Evolutionary conservation across 2,113 vertebrate genomes (phyloP), one percentile per base, ranked within the genome.

Genomic region (Poeciliopsis occidentalis): DNA sequence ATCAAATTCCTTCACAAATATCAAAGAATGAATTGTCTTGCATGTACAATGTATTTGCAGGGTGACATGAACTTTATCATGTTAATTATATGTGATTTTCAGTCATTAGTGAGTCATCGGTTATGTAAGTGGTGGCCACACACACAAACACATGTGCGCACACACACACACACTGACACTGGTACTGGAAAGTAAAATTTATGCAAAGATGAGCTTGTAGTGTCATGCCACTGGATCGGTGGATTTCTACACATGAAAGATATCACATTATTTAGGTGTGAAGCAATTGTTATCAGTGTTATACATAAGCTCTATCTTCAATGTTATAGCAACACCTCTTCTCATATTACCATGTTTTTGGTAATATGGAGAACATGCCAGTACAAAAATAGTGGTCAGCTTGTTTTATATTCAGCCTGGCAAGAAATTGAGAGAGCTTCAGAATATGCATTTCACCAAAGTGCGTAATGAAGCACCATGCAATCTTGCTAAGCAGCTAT

Each of bases 81-180:
- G 74, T 79, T 90, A 87, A 92, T 91, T 67, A 71, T 77, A 85
- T 76, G 80, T 91, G 90, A 92, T 80, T 83, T 34, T 71, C 67
- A 39, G 71, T 88, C 70, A 83, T 85, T 79, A 76, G 79, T 92
- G 86, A 91, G 61, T 91, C 89, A 90, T 76, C 24, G 8, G 82
- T 92, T 87, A 91, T 85, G 81, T 88, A 89, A 90, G 74, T 60
- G 1, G 63, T 67, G 78, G 64, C 71, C 69, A 75, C 77, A 64
- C 60, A 64, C 60, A n/a, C 51, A n/a, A 24, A n/a, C 22, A n/a
- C 60, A 82, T 24, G n/a, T 22, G 0, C 51, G 0, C 5, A 54
- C 19, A 54, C 60, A 82, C 47, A 54, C 51, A 8, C 17, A 51
- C 47, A 51, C 75, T 66, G 60, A 64, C 54, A 82, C 57, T 76